A percentile compares a stretch with the other conserved stretches of the same genome.
These are phyloP conservation scores for Drosophila mimetica DNA, from an alignment of 2,888 invertebrate genomes.

Conservation along the genomic window DNA sequence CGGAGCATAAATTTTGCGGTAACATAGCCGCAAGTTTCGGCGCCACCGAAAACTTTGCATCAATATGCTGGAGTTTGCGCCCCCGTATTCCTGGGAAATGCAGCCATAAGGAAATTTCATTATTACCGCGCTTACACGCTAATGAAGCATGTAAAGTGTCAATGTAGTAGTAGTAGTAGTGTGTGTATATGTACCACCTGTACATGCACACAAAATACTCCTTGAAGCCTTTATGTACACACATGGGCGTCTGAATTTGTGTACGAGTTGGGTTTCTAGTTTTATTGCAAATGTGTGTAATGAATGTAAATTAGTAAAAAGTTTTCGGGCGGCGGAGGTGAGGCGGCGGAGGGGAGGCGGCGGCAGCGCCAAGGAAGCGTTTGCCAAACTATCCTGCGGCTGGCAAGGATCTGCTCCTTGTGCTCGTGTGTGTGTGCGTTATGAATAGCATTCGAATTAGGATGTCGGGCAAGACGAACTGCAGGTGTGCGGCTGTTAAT, in stretches of 20 bases:
- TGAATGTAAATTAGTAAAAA: conserved; percentile 82
- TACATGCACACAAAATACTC: neutral
- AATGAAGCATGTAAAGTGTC: conserved; percentile 82
- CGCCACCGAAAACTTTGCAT: conserved; percentile 67
- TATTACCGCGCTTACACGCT: conserved; percentile 80
- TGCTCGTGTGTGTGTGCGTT: conserved; percentile 39
- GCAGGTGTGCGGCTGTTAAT: conserved; percentile 56
- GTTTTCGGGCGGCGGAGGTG: conserved; percentile 56
- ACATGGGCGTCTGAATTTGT: conserved; percentile 11
- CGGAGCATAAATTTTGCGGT: conserved; percentile 70
- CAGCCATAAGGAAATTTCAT: conserved; percentile 80
- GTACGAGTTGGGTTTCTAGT: conserved; percentile 60
- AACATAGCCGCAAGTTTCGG: conserved; percentile 67
- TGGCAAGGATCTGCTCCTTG: conserved; percentile 57
- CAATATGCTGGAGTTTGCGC: conserved; percentile 57
- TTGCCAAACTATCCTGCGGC: conserved; percentile 68
- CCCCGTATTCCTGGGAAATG: conserved; percentile 45
- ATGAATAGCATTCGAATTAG: conserved; percentile 73
- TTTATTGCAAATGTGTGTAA: conserved; percentile 81
- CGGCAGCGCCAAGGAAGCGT: conserved; percentile 53
- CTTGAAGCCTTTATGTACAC: conserved; percentile 18
- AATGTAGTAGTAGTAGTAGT: conserved; percentile 68
- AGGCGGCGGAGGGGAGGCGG: conserved; percentile 28
- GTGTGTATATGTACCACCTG: neutral
- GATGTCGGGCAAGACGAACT: conserved; percentile 47